These are phyloP conservation scores for Melinaea marsaeus DNA, from an alignment of 2,888 invertebrate species.

Conservation along the genomic window DNA sequence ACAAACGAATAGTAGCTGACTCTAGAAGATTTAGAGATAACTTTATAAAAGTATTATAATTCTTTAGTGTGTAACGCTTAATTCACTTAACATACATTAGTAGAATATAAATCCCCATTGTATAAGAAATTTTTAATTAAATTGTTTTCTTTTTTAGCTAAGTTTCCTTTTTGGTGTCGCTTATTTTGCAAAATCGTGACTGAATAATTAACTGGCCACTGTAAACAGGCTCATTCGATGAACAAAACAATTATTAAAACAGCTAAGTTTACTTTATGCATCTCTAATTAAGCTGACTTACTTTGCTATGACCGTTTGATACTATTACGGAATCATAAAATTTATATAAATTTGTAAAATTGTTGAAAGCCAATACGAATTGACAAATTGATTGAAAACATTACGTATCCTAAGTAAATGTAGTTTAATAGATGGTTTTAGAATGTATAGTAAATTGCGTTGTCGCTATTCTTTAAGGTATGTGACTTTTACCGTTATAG, in stretches of 20 bases:
- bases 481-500: too few species aligned
- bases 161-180: constrained; percentile 52
- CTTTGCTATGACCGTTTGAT: not conserved
- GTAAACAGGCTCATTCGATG: constrained; percentile 32
- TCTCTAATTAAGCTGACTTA: constrained; percentile 2
- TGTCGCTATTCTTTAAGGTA: too few species aligned
- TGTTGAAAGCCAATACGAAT: not conserved
- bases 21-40: constrained; percentile 11
- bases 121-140: constrained; percentile 33
- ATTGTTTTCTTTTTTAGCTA: constrained; percentile 55
- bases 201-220: constrained; percentile 45
- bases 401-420: too few species aligned
- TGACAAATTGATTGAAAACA: too few species aligned
- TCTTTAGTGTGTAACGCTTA: not conserved
- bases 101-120: not conserved
- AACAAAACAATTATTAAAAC: constrained; percentile 28
- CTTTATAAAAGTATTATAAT: constrained; percentile 16
- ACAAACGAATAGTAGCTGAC: constrained; percentile 18
- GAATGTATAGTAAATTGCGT: too few species aligned
- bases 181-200: constrained; percentile 49
- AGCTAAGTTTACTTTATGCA: constrained; percentile 13
- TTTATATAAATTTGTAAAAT: not conserved
- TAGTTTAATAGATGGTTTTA: too few species aligned
- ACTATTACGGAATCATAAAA: not conserved
- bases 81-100: not conserved